These are phyloP conservation scores for Corythornis vintsioides DNA, from an alignment of 2,113 vertebrate genomes.

Conservation along the genomic window DNA sequence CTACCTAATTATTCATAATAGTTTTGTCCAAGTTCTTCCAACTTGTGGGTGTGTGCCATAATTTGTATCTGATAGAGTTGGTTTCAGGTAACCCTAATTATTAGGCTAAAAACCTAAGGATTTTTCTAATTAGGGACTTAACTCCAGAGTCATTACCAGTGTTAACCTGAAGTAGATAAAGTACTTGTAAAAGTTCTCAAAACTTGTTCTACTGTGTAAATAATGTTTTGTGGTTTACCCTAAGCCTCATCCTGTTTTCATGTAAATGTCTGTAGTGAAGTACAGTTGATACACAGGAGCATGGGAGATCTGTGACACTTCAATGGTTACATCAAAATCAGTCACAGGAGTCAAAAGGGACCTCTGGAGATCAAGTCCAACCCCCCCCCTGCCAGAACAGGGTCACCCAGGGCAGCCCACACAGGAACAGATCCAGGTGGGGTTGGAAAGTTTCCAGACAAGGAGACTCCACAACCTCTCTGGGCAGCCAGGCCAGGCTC, in stretches of 20 bases:
- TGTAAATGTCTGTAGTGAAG: background rate
- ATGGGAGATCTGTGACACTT: background rate
- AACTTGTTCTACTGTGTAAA: background rate
- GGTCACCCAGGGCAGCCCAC: too few relatives aligned
- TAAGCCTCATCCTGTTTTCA: constrained; percentile 24
- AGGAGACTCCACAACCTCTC: too few relatives aligned
- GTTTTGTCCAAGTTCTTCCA: background rate
- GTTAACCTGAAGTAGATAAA: background rate
- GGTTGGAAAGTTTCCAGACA: too few relatives aligned
- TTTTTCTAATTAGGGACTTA: background rate
- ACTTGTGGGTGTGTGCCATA: background rate
- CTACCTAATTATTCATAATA: background rate
- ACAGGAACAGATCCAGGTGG: too few relatives aligned
- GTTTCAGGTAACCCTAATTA: background rate
- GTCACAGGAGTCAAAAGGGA: too few relatives aligned
- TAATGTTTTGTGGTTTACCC: background rate
- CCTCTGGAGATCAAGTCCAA: too few relatives aligned
- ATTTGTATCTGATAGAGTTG: background rate
- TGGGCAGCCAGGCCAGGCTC: too few relatives aligned
- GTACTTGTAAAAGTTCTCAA: background rate
- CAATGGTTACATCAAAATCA: background rate
- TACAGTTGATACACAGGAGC: background rate
- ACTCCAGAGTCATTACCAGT: too few relatives aligned
- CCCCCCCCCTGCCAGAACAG: too few relatives aligned
- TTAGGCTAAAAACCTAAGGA: background rate